Evolutionary conservation across 2,888 invertebrate species (phyloP).

Genomic region (Bhutanitis thaidina): DNA sequence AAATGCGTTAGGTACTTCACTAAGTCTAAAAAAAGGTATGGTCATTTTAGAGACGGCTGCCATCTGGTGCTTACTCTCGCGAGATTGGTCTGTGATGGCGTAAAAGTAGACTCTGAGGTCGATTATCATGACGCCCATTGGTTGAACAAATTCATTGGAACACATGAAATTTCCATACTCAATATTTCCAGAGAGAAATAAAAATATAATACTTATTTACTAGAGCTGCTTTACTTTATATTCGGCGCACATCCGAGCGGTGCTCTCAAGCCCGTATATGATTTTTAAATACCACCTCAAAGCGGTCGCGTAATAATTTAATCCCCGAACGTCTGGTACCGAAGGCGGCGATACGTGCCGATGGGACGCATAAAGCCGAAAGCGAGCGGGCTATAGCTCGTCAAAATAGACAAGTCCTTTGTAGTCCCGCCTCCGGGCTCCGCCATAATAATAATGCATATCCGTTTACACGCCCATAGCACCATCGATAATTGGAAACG

Average conservation of each 20-base stretch:
- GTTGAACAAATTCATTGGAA: too few species aligned
- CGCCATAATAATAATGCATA: conserved; percentile 36
- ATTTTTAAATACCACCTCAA: neutral
- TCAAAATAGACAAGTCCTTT: conserved; percentile 1
- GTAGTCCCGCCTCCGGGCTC: conserved; percentile 19
- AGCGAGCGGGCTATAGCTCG: neutral
- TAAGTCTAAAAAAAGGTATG: too few species aligned
- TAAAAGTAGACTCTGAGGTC: too few species aligned
- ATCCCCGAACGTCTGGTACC: neutral
- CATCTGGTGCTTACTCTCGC: too few species aligned
- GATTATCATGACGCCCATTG: too few species aligned
- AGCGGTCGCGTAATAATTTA: neutral
- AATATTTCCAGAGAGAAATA: too few species aligned
- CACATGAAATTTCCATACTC: too few species aligned
- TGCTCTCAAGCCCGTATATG: neutral
- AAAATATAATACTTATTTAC: too few species aligned
- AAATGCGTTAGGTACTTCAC: too few species aligned
- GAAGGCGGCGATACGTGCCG: neutral
- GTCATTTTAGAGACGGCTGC: too few species aligned
- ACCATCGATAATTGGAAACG: conserved; percentile 53
- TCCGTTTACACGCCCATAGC: conserved; percentile 41
- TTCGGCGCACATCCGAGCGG: neutral
- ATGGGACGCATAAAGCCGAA: neutral
- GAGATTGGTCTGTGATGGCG: too few species aligned
- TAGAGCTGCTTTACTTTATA: neutral